These are phyloP conservation scores for Tribolium madens DNA, from an alignment of 1,140 invertebrate genomes.

Conservation along the genomic window DNA sequence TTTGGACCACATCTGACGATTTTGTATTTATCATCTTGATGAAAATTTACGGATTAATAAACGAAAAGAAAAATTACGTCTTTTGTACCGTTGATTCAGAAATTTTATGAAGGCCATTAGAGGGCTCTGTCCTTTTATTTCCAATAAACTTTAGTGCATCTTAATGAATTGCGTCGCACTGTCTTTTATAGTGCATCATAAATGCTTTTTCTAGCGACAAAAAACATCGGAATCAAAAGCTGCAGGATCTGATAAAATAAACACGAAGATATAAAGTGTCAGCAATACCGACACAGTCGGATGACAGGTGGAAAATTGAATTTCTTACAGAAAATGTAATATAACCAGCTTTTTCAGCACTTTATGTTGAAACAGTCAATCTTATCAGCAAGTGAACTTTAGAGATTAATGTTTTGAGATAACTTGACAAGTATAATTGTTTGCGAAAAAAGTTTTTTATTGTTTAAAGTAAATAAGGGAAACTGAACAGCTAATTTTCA, in stretches of 20 bases:
- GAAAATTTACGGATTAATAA: neutral
- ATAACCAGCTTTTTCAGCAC: constrained; percentile 24
- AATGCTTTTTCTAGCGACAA: neutral
- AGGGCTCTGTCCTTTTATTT: neutral
- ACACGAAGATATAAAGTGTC: constrained; percentile 24
- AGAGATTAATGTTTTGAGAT: constrained; percentile 22
- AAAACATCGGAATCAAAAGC: constrained; percentile 19
- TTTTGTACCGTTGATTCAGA: neutral
- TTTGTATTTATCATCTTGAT: neutral
- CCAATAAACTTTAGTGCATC: neutral
- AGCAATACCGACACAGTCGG: constrained; percentile 12
- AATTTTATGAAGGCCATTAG: neutral
- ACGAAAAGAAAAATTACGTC: neutral
- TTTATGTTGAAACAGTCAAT: neutral
- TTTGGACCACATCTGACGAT: neutral
- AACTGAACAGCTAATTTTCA: neutral
- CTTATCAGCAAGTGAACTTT: constrained; percentile 3
- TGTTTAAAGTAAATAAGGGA: neutral
- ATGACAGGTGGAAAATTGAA: constrained; percentile 38
- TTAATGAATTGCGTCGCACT: constrained; percentile 20
- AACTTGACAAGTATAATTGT: constrained; percentile 4
- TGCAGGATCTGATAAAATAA: constrained; percentile 28
- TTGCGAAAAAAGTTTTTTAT: too few species aligned
- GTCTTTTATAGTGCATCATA: neutral
- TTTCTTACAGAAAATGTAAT: constrained; percentile 18